Percentiles rank a stretch among this genome's conserved stretches.
phyloP scores from a whole-genome alignment of 2,113 vertebrate genomes.

The Siphamia tubifer region DNA sequence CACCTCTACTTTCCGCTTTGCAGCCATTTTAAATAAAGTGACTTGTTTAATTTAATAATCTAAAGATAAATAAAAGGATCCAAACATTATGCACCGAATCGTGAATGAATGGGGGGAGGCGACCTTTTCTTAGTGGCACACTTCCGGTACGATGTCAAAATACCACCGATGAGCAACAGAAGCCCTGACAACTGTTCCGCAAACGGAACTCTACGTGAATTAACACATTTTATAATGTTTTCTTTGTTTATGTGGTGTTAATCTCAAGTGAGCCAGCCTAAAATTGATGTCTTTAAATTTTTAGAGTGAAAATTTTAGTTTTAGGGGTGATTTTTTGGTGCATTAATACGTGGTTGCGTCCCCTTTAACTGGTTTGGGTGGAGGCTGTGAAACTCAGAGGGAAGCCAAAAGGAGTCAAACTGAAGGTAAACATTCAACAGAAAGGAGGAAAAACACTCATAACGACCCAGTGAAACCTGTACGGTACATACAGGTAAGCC shows the following conservation, averaged over 20 bases:
- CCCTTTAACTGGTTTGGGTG: slow-evolving; percentile 80
- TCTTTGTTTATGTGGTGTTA: too few species aligned
- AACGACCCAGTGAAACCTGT: background rate
- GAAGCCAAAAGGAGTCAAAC: slow-evolving; percentile 62
- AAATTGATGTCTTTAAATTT: too few species aligned
- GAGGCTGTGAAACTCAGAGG: slow-evolving; percentile 54
- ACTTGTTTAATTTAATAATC: background rate
- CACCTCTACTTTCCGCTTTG: slow-evolving; percentile 84
- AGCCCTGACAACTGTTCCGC: background rate
- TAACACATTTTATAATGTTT: too few species aligned
- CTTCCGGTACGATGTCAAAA: slow-evolving; percentile 58
- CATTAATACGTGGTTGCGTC: slow-evolving; percentile 1
- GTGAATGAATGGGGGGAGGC: slow-evolving; percentile 39
- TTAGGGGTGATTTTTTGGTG: background rate
- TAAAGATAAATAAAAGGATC: background rate
- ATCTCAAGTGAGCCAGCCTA: too few species aligned
- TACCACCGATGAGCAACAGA: slow-evolving; percentile 34
- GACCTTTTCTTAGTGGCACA: background rate
- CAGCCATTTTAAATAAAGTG: slow-evolving; percentile 76
- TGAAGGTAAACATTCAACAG: slow-evolving; percentile 46
- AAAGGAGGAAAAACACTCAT: background rate
- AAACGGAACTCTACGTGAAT: too few species aligned
- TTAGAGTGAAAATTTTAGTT: too few species aligned
- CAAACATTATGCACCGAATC: background rate
- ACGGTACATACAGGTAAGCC: slow-evolving; percentile 21